Evolutionary conservation across 2,113 vertebrate species (phyloP).

Genomic region (Pithys albifrons): DNA sequence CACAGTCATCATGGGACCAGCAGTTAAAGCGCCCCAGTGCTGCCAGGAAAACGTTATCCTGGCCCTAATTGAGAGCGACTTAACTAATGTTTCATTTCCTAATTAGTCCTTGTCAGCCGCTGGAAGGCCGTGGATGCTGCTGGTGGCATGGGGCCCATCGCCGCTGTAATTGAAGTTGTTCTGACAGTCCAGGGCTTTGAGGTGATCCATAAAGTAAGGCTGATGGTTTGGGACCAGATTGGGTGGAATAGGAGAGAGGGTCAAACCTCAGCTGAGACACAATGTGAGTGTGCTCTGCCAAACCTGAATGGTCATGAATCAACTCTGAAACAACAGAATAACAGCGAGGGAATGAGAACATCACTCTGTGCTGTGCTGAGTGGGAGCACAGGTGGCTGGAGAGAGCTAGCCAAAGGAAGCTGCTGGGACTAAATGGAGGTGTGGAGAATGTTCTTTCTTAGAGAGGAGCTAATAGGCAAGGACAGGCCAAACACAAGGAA

Average conservation of each 20-base stretch:
- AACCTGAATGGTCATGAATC: neutral
- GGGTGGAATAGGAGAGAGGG: slow-evolving; percentile 13
- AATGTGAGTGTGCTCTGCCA: neutral
- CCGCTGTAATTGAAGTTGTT: slow-evolving; percentile 68
- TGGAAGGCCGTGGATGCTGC: slow-evolving; percentile 63
- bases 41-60: slow-evolving; percentile 74
- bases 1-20: slow-evolving; percentile 64
- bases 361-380: neutral
- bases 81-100: slow-evolving; percentile 79
- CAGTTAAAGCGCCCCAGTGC: slow-evolving; percentile 64
- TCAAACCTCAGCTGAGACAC: neutral
- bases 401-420: neutral
- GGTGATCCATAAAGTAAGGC: slow-evolving; percentile 44
- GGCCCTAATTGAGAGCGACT: slow-evolving; percentile 74
- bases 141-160: slow-evolving; percentile 62
- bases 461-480: neutral
- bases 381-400: neutral
- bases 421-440: neutral
- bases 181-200: slow-evolving; percentile 55
- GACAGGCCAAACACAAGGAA: neutral
- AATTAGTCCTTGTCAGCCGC: slow-evolving; percentile 74
- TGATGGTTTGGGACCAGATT: slow-evolving; percentile 28
- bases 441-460: neutral
- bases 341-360: neutral
- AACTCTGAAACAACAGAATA: neutral